These are phyloP conservation scores for Heliconius himera DNA, from an alignment of 1,140 invertebrate species.

Conservation along the genomic window DNA sequence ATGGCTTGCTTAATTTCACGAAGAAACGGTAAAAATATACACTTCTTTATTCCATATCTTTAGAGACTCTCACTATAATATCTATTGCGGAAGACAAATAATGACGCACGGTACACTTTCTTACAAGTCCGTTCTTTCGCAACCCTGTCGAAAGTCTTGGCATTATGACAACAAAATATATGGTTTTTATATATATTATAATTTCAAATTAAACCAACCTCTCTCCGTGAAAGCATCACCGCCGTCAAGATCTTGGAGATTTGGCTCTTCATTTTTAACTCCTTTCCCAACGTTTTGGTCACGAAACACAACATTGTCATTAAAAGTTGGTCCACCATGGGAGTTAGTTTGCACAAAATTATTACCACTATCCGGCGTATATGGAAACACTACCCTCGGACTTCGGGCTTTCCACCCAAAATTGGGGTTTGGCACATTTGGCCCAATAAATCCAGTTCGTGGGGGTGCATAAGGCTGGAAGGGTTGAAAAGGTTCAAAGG, in stretches of 20 bases:
- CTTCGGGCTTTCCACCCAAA: slow-evolving; percentile 79
- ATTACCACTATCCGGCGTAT: slow-evolving; percentile 64
- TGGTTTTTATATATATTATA: slow-evolving; percentile 8
- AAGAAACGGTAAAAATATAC: not conserved
- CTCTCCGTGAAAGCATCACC: slow-evolving; percentile 81
- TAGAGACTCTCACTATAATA: slow-evolving; percentile 15
- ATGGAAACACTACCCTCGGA: slow-evolving; percentile 83
- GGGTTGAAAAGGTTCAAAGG: slow-evolving; percentile 59
- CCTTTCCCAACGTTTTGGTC: slow-evolving; percentile 83
- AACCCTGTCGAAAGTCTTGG: slow-evolving; percentile 23
- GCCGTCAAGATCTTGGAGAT: slow-evolving; percentile 80
- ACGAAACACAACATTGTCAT: slow-evolving; percentile 83
- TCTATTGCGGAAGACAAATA: slow-evolving; percentile 31
- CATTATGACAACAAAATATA: slow-evolving; percentile 9
- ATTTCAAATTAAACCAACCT: slow-evolving; percentile 68
- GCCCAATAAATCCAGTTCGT: slow-evolving; percentile 58
- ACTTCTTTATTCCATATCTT: slow-evolving; percentile 1
- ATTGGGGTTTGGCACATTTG: slow-evolving; percentile 28
- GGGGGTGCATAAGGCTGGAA: slow-evolving; percentile 60
- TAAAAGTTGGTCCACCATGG: slow-evolving; percentile 70
- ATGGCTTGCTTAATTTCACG: not conserved
- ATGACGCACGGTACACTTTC: slow-evolving; percentile 25
- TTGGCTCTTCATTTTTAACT: slow-evolving; percentile 80
- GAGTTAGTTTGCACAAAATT: slow-evolving; percentile 77
- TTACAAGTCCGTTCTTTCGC: slow-evolving; percentile 21